A percentile compares a stretch with the other conserved stretches of the same genome.
These are phyloP conservation scores for Megastigmus dorsalis DNA, from an alignment of 2,888 invertebrate genomes.

Conservation along the genomic window DNA sequence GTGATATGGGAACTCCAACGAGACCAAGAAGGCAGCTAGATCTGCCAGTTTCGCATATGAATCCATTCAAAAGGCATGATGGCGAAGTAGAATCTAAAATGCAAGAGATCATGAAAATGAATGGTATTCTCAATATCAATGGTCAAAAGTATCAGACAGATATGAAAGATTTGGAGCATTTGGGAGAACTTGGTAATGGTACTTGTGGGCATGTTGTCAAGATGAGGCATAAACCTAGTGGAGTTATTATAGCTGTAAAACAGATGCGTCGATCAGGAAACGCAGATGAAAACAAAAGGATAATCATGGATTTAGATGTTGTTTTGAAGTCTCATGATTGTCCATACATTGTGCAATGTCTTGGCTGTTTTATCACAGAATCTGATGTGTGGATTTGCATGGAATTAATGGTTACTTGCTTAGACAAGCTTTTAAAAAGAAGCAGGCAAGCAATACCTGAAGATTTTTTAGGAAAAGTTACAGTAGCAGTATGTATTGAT, in stretches of 20 bases:
- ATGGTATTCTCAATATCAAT: constrained; percentile 90
- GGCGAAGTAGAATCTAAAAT: constrained; percentile 85
- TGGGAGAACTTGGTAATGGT: constrained; percentile 93
- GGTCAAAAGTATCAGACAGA: constrained; percentile 86
- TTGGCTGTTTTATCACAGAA: constrained; percentile 98
- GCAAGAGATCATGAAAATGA: constrained; percentile 94
- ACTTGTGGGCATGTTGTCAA: constrained; percentile 99
- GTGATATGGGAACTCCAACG: constrained; percentile 76
- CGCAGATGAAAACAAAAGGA: constrained; percentile 96
- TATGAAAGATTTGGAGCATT: constrained; percentile 87
- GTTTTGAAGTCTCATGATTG: constrained; percentile 98
- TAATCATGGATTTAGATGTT: constrained; percentile 98
- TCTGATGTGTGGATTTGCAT: constrained; percentile 99
- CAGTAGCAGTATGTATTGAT: constrained; percentile 87
- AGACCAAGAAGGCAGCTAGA: constrained; percentile 76
- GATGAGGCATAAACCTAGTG: constrained; percentile 92
- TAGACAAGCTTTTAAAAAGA: constrained; percentile 95
- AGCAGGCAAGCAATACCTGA: constrained; percentile 95
- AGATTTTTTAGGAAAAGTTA: constrained; percentile 96
- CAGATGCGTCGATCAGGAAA: constrained; percentile 99
- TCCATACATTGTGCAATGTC: constrained; percentile 96
- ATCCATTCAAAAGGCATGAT: constrained; percentile 80
- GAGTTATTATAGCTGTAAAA: constrained; percentile 94
- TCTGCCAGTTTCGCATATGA: constrained; percentile 79
- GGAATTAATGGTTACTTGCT: constrained; percentile 99